phyloP scores from a whole-genome alignment of 2,888 invertebrate species.

The Ormyrus rosae region DNA sequence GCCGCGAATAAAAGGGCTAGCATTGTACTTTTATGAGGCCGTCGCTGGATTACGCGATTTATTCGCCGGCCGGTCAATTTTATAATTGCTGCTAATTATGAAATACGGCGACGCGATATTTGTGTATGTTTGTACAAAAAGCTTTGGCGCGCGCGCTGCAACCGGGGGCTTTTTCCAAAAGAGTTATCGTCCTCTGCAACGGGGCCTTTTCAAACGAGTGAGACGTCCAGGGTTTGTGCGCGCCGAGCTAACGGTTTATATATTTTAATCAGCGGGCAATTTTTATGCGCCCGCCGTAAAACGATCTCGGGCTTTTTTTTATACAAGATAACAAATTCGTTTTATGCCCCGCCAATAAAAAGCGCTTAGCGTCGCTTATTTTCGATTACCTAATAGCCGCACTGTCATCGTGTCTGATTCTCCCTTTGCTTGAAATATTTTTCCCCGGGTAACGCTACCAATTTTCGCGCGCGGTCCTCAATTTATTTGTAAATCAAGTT shows the following conservation, averaged over 20 bases:
- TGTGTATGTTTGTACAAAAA: neutral
- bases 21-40: conserved; percentile 33
- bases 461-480: neutral
- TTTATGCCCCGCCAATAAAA: no score
- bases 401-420: neutral
- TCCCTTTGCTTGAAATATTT: conserved; percentile 8
- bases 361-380: no score
- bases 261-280: neutral
- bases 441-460: neutral
- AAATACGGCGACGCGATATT: conserved; percentile 47
- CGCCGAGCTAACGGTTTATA: neutral
- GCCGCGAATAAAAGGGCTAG: conserved; percentile 22
- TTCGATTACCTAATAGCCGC: no score
- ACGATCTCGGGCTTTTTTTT: neutral
- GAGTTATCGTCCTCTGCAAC: conserved; percentile 8
- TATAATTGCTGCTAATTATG: conserved; percentile 56
- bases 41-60: conserved; percentile 47
- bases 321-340: neutral
- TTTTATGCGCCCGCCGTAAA: neutral
- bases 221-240: conserved; percentile 1
- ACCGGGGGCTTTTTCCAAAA: neutral
- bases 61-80: conserved; percentile 40
- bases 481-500: conserved; percentile 54
- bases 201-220: neutral
- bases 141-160: neutral